Base-by-base conservation (phyloP, 2,888 invertebrate species). In the Eupithecia insigniata region DNA sequence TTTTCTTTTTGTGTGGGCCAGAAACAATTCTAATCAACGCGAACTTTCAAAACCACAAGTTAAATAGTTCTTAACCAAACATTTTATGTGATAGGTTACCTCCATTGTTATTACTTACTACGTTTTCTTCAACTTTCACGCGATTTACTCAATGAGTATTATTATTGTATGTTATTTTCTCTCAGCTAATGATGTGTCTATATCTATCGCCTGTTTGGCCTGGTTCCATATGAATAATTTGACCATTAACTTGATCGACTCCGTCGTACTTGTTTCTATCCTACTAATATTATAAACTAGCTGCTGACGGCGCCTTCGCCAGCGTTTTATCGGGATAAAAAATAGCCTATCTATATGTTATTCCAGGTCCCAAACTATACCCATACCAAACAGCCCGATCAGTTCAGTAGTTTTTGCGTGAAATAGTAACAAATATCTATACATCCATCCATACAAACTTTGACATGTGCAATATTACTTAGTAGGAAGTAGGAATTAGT, bases 161-260 rank as follows among this genome's bases (percentile, higher is more conserved):
- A 64, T 70, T 69, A 69, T 69, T 28, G 46, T 28, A 14, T 46
- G 60, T 60, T 67, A 58, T 73, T 73, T 70, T 73, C 73, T 73
- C 70, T 65, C 34, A 22, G 16, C 16, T 67, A 60, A 69, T 66
- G 66, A 69, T 66, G 18, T 69, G 10, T 68, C 46, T 46, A 58
- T 72, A 46, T 28, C 62, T 72, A 72, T 72, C 46, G 66, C 39
- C 39, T 66, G 18, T 46, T 46, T 62, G 73, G 62, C 75, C 73
- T 78, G 74, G 75, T 74, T 73, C 75, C 72, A 69, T 68, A 73
- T 60, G 46, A 61, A 73, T 73, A 69, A 69, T 71, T 68, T 62
- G 74, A 62, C 69, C 51, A 69, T 73, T 73, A 66, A 58, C 61
- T 73, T 65, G 36, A 70, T 73, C 51, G 66, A 32, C 39, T 70